phyloP scores from a whole-genome alignment of 1,140 invertebrate species.

The Trinorchestia longiramus region DNA sequence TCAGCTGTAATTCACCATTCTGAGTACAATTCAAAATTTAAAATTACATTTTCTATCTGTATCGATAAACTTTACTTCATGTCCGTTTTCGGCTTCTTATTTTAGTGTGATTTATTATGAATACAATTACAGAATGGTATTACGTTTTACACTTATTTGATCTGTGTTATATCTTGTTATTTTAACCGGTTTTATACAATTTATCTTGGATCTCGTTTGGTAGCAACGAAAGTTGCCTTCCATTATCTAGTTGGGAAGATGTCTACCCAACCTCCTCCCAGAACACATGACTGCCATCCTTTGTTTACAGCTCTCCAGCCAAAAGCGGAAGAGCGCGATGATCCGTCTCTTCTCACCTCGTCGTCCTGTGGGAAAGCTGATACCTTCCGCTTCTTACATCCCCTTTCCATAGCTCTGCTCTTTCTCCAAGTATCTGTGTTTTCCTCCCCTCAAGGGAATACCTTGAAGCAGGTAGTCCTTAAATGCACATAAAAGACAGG shows the following conservation, averaged over 20 bases:
- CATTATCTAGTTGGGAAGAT: not conserved
- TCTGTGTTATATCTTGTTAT: not conserved
- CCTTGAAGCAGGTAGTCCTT: not conserved
- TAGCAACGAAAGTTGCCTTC: not conserved
- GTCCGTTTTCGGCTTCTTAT: not conserved
- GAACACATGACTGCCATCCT: not conserved
- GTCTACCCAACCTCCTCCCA: not conserved
- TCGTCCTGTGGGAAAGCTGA: slow-evolving; percentile 1
- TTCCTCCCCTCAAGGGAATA: not conserved
- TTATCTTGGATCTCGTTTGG: not conserved
- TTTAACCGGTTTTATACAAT: not conserved
- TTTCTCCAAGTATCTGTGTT: not conserved
- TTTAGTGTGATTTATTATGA: not conserved
- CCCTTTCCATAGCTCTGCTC: not conserved
- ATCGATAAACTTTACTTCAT: not conserved
- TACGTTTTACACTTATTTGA: not conserved
- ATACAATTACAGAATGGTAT: not conserved
- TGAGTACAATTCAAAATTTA: too few species aligned
- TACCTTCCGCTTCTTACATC: not conserved
- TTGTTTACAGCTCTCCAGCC: not conserved
- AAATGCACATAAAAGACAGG: not conserved
- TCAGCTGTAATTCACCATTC: not conserved
- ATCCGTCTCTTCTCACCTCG: not conserved
- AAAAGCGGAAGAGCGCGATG: not conserved
- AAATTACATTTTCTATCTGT: too few species aligned